These are phyloP conservation scores for Megaceryle torquata DNA, from an alignment of 2,113 vertebrate genomes.

Conservation along the genomic window DNA sequence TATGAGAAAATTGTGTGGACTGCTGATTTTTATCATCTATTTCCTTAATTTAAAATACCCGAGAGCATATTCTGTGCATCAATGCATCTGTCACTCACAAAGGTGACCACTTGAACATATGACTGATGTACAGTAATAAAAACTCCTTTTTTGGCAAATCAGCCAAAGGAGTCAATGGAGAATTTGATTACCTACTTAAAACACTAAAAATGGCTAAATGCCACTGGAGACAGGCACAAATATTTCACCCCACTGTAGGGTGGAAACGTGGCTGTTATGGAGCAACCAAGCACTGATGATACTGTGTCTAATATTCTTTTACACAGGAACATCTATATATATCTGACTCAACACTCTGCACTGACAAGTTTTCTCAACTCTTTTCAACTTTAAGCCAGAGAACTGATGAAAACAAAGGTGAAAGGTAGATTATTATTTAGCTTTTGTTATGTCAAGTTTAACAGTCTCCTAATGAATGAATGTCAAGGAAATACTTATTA, in stretches of 20 bases:
- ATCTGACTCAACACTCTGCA: background rate
- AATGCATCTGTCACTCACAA: background rate
- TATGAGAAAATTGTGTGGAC: background rate
- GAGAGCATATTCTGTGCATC: background rate
- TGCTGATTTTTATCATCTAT: background rate
- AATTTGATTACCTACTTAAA: background rate
- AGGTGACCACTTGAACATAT: background rate
- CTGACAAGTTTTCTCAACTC: background rate
- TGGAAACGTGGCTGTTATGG: background rate
- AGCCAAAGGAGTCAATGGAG: background rate
- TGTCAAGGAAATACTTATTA: background rate
- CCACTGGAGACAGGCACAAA: background rate
- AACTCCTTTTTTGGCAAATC: background rate
- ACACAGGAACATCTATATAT: background rate
- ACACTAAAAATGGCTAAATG: background rate
- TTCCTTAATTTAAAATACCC: background rate
- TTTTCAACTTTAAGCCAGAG: background rate
- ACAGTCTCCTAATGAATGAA: background rate
- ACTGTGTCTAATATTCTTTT: background rate
- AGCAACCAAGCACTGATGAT: background rate
- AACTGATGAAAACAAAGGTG: background rate
- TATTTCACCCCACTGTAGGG: background rate
- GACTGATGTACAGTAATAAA: background rate
- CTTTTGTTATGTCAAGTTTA: background rate
- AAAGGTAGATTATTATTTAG: slow-evolving; percentile 3